Base-by-base conservation (phyloP, 2,888 invertebrate species). In the Nomada ruficornis region DNA sequence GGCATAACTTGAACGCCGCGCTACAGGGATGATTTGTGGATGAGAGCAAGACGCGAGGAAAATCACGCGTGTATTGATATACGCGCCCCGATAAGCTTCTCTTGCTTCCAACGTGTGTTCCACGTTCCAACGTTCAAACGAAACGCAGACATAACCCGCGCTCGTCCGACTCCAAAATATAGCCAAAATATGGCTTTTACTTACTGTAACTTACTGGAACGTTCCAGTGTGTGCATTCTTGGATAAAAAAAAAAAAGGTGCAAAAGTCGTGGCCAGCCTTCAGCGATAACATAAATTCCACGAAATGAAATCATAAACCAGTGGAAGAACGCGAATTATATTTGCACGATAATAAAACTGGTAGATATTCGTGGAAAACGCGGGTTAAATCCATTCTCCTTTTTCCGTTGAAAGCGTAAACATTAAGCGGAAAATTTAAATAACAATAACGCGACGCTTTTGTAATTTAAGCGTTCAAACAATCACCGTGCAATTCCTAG, bases 1-100 rank as follows among this genome's bases (percentile, higher is more conserved):
- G 65, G 80, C 80, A 85, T 86, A 86, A 87, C 80, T 85, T 86
- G 79, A 73, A 68, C 80, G 77, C 47, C 15, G 70, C 80, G 73
- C 67, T 67, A 60, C 64, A 50, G 71, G 82, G 76, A 83, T 87
- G 87, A 87, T 87, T 87, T 87, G 87, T 87, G 75, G 71, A 65
- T 57, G 63, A 65, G 75, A 65, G 71, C 77, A 75, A 83, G 84
- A 87, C 71, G 79, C 78, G 76, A 79, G 81, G 69, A 82, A 85
- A 87, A 85, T 77, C 83, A 60, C 76, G 57, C 26, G 54, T 63
- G 70, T 72, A 79, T 85, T 80, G 87, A 86, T 86, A 86, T 82
- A 82, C 63, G 57, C 20, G 57, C 23, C 23, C 20, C 57, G 23
- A 26, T 26, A 26, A 57, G 57, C 13, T 57, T 23, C 26, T 36